Evolutionary conservation across 1,140 invertebrate genomes (phyloP).

Genomic region (Trichonephila clavipes): DNA sequence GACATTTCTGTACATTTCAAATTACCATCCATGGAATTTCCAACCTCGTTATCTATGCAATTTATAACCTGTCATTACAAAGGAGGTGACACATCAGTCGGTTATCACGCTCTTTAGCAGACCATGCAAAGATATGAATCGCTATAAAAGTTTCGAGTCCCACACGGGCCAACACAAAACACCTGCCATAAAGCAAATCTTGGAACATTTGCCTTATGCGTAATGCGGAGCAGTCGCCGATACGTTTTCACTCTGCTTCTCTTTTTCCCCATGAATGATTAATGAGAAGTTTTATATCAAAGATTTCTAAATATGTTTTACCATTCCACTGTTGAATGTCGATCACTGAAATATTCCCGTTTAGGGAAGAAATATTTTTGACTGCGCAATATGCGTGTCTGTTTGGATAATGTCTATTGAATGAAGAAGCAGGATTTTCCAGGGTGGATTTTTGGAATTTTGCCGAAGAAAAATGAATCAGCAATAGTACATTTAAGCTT

Average conservation of each 20-base stretch:
- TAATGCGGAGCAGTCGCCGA: not conserved
- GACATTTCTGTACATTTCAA: no score
- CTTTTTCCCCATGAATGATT: not conserved
- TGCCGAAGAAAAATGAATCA: no score
- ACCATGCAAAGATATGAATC: not conserved
- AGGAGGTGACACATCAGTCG: conserved; percentile 8
- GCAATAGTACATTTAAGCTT: no score
- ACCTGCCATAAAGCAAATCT: not conserved
- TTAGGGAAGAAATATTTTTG: not conserved
- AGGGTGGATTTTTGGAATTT: no score
- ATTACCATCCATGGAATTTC: not conserved
- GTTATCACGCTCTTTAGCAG: conserved; percentile 6
- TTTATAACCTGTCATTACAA: not conserved
- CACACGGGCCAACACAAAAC: not conserved
- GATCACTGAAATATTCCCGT: not conserved
- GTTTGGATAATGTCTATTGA: no score
- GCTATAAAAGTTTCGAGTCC: not conserved
- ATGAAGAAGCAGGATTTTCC: no score
- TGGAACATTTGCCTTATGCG: conserved; percentile 1
- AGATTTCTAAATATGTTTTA: not conserved
- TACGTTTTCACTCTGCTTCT: not conserved
- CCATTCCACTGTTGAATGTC: not conserved
- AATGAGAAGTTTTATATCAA: not conserved
- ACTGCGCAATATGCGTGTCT: not conserved
- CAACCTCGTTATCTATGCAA: no score